Evolutionary conservation across 2,797 vertebrate genomes (phyloP).

Genomic region (Petrocephalus sullivani): DNA sequence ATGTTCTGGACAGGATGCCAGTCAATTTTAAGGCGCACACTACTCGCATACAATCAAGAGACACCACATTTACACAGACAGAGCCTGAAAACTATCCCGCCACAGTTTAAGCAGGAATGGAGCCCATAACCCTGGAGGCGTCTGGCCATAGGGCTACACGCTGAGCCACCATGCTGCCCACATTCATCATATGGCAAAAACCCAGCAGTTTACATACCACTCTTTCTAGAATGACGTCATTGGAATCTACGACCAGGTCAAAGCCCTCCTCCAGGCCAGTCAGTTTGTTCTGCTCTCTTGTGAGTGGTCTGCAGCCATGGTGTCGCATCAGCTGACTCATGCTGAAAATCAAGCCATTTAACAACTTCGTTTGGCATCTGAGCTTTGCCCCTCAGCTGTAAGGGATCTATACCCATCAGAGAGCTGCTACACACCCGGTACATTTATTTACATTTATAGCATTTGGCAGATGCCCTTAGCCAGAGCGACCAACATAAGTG

Average conservation of each 20-base stretch:
- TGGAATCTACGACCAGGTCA: conserved; percentile 87
- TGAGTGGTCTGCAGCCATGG: conserved; percentile 79
- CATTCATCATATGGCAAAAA: not conserved
- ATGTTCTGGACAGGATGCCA: not conserved
- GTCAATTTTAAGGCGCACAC: not conserved
- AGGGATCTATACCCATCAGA: not conserved
- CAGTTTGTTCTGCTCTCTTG: conserved; percentile 70
- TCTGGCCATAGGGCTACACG: not conserved
- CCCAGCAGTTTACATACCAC: conserved; percentile 67
- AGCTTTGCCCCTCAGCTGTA: not conserved
- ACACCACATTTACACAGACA: not conserved
- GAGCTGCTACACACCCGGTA: not conserved
- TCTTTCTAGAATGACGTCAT: conserved; percentile 87
- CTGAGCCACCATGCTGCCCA: not conserved
- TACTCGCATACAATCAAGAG: not conserved
- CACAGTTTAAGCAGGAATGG: too few species aligned
- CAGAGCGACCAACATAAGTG: too few species aligned
- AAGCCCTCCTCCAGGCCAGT: conserved; percentile 86
- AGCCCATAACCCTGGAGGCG: too few species aligned
- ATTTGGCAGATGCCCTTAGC: too few species aligned
- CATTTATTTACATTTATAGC: too few species aligned
- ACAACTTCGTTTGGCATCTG: not conserved
- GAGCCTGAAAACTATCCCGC: not conserved
- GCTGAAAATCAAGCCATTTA: conserved; percentile 51
- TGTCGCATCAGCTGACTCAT: conserved; percentile 92